These are phyloP conservation scores for Euwallacea similis DNA, from an alignment of 1,140 invertebrate species.

Conservation along the genomic window DNA sequence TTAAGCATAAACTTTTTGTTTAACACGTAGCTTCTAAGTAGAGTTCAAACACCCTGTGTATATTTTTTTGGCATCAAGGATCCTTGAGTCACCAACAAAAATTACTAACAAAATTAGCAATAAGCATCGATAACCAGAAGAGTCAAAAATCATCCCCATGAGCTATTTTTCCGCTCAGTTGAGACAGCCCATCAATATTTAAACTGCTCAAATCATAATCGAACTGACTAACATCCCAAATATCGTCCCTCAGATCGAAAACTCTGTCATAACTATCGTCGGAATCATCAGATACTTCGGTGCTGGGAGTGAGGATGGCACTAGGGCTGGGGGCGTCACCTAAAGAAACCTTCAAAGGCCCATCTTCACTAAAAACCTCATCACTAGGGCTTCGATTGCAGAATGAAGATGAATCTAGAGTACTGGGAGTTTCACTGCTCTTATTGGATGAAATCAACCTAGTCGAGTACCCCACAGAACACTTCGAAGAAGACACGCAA, in stretches of 20 bases:
- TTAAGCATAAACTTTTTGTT: too few relatives aligned
- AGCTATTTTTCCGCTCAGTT: constrained; percentile 39
- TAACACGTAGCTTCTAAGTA: too few relatives aligned
- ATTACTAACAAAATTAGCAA: too few relatives aligned
- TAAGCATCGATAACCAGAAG: background rate
- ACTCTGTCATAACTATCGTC: constrained; percentile 46
- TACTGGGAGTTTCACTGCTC: constrained; percentile 21
- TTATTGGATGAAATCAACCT: constrained; percentile 37
- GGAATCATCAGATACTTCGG: constrained; percentile 44
- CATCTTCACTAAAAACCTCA: constrained; percentile 26
- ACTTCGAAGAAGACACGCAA: constrained; percentile 5
- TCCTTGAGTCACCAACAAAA: too few relatives aligned
- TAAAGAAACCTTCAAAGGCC: constrained; percentile 21
- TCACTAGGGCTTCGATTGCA: constrained; percentile 32
- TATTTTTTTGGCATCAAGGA: too few relatives aligned
- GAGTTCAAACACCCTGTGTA: too few relatives aligned
- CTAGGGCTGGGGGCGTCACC: constrained; percentile 58
- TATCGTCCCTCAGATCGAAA: constrained; percentile 49
- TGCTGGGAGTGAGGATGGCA: constrained; percentile 61
- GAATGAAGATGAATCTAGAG: constrained; percentile 36
- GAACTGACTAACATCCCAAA: constrained; percentile 51
- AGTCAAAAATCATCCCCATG: constrained; percentile 33
- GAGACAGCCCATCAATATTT: constrained; percentile 47
- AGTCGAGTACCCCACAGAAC: constrained; percentile 15
- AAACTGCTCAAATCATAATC: constrained; percentile 50